Evolutionary conservation across 2,888 invertebrate species (phyloP).

Genomic region (Brachynemurus nebulosus): DNA sequence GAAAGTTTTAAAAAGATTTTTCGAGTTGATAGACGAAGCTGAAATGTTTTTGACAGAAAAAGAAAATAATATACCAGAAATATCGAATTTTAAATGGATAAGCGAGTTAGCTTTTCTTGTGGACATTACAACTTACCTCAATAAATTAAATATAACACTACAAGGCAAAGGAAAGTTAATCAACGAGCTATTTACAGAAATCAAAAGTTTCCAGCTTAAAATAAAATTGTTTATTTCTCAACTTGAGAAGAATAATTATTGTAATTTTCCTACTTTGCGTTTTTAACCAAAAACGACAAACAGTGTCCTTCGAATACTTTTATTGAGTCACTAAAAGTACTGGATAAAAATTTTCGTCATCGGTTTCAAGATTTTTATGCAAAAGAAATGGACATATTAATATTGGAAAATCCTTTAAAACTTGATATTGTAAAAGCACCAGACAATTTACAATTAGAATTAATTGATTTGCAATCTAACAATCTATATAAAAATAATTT

Average conservation of each 20-base stretch:
- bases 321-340: conserved; percentile 13
- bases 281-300: conserved; percentile 16
- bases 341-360: conserved; percentile 16
- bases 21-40: conserved; percentile 14
- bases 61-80: conserved; percentile 14
- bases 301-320: conserved; percentile 16
- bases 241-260: conserved; percentile 16
- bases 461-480: conserved; percentile 11
- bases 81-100: conserved; percentile 12
- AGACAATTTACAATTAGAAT: conserved; percentile 8
- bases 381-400: conserved; percentile 15
- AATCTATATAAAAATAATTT: conserved; percentile 11
- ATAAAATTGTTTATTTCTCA: conserved; percentile 15
- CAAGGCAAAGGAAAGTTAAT: conserved; percentile 14
- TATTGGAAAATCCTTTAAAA: conserved; percentile 17
- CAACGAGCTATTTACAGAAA: conserved; percentile 9
- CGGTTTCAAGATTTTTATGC: conserved; percentile 15
- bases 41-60: conserved; percentile 15
- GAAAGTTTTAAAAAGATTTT: conserved; percentile 17
- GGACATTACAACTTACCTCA: conserved; percentile 14
- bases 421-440: conserved; percentile 17
- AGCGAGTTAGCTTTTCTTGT: conserved; percentile 13
- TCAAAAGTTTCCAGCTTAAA: conserved; percentile 9
- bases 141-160: conserved; percentile 15
- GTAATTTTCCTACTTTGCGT: conserved; percentile 17